Evolutionary conservation across 2,113 vertebrate species (phyloP).

Genomic region (Cynocephalus volans): DNA sequence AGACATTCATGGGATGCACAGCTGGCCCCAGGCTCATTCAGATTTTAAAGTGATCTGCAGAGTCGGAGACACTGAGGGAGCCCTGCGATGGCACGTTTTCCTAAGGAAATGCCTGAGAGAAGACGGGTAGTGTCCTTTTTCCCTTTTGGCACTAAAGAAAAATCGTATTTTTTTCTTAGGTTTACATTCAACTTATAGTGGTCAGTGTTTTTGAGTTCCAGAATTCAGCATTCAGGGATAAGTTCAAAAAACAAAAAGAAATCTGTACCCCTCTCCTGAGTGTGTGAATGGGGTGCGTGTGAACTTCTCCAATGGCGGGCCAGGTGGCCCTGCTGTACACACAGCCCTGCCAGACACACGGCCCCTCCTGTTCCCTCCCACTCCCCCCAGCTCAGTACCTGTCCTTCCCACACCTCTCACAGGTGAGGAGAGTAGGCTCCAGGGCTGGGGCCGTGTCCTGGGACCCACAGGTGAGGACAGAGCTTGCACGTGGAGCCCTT

Average conservation of each 20-base stretch:
- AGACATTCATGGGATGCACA: not conserved
- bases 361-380: too few species aligned
- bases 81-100: too few species aligned
- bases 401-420: not conserved
- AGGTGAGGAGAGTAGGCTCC: too few species aligned
- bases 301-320: too few species aligned
- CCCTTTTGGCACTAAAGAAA: not conserved
- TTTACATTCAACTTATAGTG: accelerated
- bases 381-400: too few species aligned
- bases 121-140: accelerated
- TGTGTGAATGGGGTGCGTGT: not conserved
- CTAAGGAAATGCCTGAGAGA: accelerated
- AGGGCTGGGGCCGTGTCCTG: too few species aligned
- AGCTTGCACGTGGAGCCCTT: too few species aligned
- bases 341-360: not conserved
- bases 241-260: too few species aligned
- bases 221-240: not conserved
- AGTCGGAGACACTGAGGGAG: too few species aligned
- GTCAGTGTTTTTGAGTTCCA: not conserved
- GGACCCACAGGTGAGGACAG: not conserved
- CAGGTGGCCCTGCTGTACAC: not conserved
- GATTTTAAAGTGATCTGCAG: too few species aligned
- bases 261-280: too few species aligned
- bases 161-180: accelerated
- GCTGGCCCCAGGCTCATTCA: too few species aligned